Conservation (phyloP, 2,113 vertebrate genomes). For the Arenaria interpres region DNA sequence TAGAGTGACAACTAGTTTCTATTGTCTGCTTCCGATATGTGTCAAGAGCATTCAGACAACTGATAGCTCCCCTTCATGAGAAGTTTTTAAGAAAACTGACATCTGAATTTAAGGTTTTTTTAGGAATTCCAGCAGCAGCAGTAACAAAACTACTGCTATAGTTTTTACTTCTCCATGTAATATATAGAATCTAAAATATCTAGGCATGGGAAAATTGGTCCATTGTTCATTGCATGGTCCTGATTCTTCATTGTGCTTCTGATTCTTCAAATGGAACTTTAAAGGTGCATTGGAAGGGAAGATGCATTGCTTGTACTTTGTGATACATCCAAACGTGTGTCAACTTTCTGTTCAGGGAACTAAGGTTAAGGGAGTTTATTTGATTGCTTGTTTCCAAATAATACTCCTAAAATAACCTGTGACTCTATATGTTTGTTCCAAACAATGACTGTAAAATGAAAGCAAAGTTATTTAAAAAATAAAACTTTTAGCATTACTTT, state of each 20-base stretch:
- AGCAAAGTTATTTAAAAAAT: not conserved
- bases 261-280: not conserved
- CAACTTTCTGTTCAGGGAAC: not conserved
- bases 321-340: not conserved
- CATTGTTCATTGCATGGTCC: not conserved
- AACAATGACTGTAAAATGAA: not conserved
- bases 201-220: not conserved
- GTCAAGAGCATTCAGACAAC: not conserved
- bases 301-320: not conserved
- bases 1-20: not conserved
- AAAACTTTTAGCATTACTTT: not conserved
- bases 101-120: not conserved
- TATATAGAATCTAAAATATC: not conserved
- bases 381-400: not conserved
- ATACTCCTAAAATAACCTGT: not conserved
- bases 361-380: not conserved
- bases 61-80: rapidly evolving
- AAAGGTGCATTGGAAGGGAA: not conserved
- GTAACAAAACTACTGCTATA: not conserved
- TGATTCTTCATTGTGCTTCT: not conserved
- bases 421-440: not conserved
- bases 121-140: rapidly evolving
- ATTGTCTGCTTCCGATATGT: not conserved
- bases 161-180: not conserved
- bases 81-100: not conserved